phyloP scores from a whole-genome alignment of 2,113 vertebrate genomes.

The Gymnobelideus leadbeateri region DNA sequence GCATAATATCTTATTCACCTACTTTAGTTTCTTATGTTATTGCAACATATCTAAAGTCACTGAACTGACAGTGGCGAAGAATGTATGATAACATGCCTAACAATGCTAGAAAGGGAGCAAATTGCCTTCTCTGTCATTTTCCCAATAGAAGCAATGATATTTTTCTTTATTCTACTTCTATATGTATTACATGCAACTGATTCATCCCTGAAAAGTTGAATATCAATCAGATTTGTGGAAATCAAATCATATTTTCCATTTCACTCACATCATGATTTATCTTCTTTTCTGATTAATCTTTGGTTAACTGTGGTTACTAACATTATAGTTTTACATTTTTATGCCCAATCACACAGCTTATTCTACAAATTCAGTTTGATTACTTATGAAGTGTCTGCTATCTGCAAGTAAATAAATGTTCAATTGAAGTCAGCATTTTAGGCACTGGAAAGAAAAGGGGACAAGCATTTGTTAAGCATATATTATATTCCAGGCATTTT shows the following conservation, averaged over 20 bases:
- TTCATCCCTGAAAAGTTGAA: neutral
- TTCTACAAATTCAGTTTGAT: neutral
- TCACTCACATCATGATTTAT: neutral
- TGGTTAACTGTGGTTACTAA: neutral
- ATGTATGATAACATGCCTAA: neutral
- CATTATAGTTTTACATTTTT: neutral
- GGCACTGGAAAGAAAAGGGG: neutral
- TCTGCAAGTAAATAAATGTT: neutral
- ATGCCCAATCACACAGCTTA: neutral
- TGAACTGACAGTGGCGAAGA: neutral
- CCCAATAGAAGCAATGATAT: conserved; percentile 34
- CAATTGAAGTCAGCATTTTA: neutral
- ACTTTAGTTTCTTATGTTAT: conserved; percentile 12
- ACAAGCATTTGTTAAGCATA: neutral
- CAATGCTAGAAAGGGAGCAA: conserved; percentile 30
- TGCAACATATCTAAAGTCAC: neutral
- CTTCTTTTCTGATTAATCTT: neutral
- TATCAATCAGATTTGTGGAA: neutral
- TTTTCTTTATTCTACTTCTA: conserved; percentile 71
- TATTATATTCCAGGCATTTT: neutral
- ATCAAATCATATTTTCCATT: neutral
- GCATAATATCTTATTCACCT: neutral
- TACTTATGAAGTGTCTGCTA: neutral
- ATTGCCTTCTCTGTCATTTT: conserved; percentile 28
- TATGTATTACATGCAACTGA: conserved; percentile 35